Percentiles rank a stretch among this genome's conserved stretches.
phyloP scores from a whole-genome alignment of 2,113 vertebrate genomes.

The Grus americana region DNA sequence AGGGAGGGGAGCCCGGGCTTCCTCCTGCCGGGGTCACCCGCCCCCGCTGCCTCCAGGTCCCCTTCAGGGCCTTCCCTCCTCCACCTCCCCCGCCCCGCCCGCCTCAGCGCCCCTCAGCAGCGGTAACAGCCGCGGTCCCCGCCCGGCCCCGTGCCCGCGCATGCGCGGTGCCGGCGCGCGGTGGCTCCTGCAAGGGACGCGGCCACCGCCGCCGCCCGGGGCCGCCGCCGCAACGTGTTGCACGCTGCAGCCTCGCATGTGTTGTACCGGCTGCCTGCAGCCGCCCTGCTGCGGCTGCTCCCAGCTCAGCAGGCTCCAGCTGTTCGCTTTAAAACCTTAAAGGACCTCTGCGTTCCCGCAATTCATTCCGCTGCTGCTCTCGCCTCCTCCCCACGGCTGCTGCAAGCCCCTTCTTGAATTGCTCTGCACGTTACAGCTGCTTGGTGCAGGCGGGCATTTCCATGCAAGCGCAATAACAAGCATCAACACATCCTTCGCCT shows the following conservation, averaged over 20 bases:
- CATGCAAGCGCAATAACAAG: not conserved
- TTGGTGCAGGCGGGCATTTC: not conserved
- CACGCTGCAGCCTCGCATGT: not conserved
- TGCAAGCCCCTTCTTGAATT: not conserved
- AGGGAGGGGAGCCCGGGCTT: rapidly evolving
- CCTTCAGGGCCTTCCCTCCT: no score
- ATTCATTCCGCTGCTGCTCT: not conserved
- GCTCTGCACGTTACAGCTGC: not conserved
- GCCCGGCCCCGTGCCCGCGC: not conserved
- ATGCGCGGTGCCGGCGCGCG: not conserved
- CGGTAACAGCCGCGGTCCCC: not conserved
- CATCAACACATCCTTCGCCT: not conserved
- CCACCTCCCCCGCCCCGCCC: no score
- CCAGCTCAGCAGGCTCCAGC: not conserved
- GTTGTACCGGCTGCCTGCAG: not conserved
- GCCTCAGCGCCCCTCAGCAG: rapidly evolving
- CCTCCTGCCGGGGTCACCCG: rapidly evolving
- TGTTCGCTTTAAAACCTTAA: not conserved
- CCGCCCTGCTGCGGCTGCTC: not conserved
- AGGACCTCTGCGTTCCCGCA: not conserved
- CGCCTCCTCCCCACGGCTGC: not conserved
- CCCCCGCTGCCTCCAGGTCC: rapidly evolving
- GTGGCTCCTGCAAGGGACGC: not conserved
- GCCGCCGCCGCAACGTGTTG: not conserved
- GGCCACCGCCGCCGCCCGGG: not conserved